Base-by-base conservation (phyloP, 2,888 invertebrate genomes). In the Torymus tubicola region DNA sequence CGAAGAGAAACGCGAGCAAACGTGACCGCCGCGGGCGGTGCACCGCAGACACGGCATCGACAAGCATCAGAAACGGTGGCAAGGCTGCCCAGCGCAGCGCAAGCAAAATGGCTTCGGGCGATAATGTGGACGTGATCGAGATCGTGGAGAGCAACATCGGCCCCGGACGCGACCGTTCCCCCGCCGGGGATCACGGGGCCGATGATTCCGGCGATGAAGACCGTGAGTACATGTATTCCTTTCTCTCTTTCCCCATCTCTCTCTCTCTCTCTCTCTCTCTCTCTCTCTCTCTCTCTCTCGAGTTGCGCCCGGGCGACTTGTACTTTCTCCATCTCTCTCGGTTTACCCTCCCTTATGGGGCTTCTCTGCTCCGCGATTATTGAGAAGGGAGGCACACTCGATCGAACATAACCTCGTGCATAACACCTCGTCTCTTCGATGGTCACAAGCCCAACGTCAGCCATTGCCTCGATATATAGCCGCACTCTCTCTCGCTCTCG, bases 81-180 rank as follows among this genome's bases (percentile, higher is more conserved):
- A 50, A 50, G 50, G 18, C 16, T 12, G 50, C 63, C 52, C 12
- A 31, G 31, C 31, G 31, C 31, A 31, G 57, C 65, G 13, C 31
- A 16, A 10, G 87, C 90, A 92, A 93, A 92, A 96, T 96, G 96
- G 96, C 96, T 93, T 95, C 96, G 92, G 95, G 95, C 91, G 96
- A 96, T 92, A 94, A 92, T 90, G 93, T 94, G 90, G 95, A 96
- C 92, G 94, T 94, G 91, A 96, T 96, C 90, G 96, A 96, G 93
- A 92, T 93, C 85, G 93, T 95, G 92, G 95, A 95, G 92, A 93
- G 93, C 90, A 93, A 93, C 89, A 86, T 89, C 84, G 83, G 31
- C 31, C 31, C 1, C 87, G 76, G 87, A 76, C 5, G 72, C 79
- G 31, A 64, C 73, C 69, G 77, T 14, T 31, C 31, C 61, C 65